phyloP scores from a whole-genome alignment of 2,888 invertebrate genomes.

The Hemistola chrysoprasaria region DNA sequence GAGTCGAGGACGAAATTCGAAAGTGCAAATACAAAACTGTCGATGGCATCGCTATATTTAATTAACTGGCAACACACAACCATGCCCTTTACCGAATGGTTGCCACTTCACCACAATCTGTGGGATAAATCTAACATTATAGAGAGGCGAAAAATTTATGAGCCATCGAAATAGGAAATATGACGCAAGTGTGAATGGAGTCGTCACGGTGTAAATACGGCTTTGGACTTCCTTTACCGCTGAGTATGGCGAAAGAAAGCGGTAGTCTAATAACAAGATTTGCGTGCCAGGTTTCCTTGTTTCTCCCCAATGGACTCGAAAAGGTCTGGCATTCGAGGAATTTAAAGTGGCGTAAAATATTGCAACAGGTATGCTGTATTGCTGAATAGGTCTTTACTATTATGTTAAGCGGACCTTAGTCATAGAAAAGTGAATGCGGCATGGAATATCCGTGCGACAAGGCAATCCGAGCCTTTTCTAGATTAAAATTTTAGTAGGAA shows the following conservation, averaged over 20 bases:
- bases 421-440: too few relatives aligned
- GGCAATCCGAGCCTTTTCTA: too few relatives aligned
- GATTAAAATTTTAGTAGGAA: too few relatives aligned
- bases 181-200: conserved; percentile 3
- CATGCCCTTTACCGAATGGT: conserved; percentile 14
- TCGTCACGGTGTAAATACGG: conserved; percentile 2
- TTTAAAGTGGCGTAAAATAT: conserved; percentile 4
- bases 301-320: conserved; percentile 2
- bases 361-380: too few relatives aligned
- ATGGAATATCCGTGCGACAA: too few relatives aligned
- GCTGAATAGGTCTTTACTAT: too few relatives aligned
- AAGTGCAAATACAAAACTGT: conserved; percentile 52
- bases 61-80: conserved; percentile 43
- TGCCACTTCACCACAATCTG: conserved; percentile 17
- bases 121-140: conserved; percentile 26
- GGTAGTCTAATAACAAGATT: conserved; percentile 17
- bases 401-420: too few relatives aligned
- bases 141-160: conserved; percentile 22
- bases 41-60: conserved; percentile 48
- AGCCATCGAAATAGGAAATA: conserved; percentile 15
- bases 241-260: conserved; percentile 15
- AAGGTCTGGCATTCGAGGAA: conserved; percentile 6
- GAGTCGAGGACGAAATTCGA: conserved; percentile 52
- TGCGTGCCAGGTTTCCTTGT: conserved; percentile 17
- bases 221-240: conserved; percentile 12